Evolutionary conservation across 2,113 vertebrate species (phyloP).

Genomic region (Sialia sialis): DNA sequence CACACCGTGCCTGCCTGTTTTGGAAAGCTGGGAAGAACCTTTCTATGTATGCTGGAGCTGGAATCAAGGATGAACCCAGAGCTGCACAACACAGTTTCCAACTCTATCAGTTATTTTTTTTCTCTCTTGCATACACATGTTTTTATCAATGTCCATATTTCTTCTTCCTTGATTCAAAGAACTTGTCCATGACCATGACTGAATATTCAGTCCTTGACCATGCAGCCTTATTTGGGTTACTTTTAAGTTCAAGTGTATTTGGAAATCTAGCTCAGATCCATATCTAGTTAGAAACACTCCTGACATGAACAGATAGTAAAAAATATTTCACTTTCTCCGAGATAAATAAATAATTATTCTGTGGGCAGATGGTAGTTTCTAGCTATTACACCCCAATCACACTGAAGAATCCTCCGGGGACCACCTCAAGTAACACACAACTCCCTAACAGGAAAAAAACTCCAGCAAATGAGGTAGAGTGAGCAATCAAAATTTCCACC

Average conservation of each 20-base stretch:
- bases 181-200: not conserved
- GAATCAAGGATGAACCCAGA: not conserved
- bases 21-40: not conserved
- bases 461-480: not conserved
- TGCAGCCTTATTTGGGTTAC: not conserved
- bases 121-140: not conserved
- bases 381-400: not conserved
- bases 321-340: not conserved
- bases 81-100: not conserved
- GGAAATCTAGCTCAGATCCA: not conserved
- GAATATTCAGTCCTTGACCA: not conserved
- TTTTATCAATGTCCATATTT: not conserved
- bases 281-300: not conserved
- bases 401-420: not conserved
- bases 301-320: not conserved
- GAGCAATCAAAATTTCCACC: not conserved
- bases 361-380: not conserved
- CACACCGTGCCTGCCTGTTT: not conserved
- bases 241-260: not conserved
- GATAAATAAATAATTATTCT: not conserved
- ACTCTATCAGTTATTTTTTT: not conserved
- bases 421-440: not conserved
- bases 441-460: not conserved
- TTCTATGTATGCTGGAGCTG: not conserved
- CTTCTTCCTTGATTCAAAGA: not conserved